Conservation (phyloP, 1,140 invertebrate species). For the Atta colombica region DNA sequence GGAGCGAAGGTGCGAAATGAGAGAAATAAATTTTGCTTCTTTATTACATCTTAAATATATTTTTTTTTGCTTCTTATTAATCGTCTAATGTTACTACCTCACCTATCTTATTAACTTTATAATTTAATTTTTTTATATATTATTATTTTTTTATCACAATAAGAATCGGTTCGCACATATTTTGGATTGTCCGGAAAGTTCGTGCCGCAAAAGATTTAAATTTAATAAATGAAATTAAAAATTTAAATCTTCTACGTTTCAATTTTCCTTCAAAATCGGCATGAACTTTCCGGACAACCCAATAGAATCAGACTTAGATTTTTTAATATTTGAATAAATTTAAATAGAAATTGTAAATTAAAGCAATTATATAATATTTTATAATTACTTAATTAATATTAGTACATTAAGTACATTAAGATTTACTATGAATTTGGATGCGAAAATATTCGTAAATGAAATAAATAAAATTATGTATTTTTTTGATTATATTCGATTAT, state of each 20-base stretch:
- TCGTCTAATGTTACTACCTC: not conserved
- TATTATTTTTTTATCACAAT: not conserved
- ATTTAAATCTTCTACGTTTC: too few species aligned
- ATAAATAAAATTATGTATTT: not conserved
- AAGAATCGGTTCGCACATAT: not conserved
- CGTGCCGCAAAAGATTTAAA: too few species aligned
- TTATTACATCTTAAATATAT: not conserved
- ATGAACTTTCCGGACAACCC: too few species aligned
- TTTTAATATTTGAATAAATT: not conserved
- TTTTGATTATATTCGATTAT: too few species aligned
- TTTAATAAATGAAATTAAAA: too few species aligned
- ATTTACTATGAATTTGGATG: not conserved
- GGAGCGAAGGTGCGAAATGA: not conserved
- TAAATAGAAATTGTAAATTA: not conserved
- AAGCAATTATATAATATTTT: not conserved
- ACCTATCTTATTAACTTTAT: not conserved
- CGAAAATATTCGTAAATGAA: not conserved
- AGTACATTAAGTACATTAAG: not conserved
- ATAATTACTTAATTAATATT: not conserved
- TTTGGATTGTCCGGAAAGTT: too few species aligned
- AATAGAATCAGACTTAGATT: not conserved
- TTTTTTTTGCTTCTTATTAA: not conserved
- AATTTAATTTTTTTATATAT: not conserved
- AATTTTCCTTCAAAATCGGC: too few species aligned
- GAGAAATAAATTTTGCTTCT: not conserved